Base-by-base conservation (phyloP, 2,113 vertebrate species). In the Psittacula cyanocephala region DNA sequence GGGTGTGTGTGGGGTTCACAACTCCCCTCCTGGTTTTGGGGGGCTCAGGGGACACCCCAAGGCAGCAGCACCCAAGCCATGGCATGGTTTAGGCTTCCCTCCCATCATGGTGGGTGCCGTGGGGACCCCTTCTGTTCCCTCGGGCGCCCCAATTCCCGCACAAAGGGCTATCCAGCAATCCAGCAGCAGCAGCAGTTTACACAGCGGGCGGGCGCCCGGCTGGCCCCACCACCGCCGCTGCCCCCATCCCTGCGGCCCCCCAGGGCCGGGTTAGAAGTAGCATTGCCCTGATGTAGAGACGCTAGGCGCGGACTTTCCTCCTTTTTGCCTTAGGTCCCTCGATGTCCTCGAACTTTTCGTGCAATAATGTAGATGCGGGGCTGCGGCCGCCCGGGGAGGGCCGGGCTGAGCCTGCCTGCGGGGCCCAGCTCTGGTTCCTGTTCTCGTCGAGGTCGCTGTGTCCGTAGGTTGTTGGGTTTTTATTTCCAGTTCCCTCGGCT, bases 271-370 rank as follows among this genome's bases (percentile, higher is more conserved):
- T 90, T 97, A 97, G 97, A 93, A 68, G 95, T 97, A 97, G 96
- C 96, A 97, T 92, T 94, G 95, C 93, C 96, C 95, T 71, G 87
- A 89, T 49, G 95, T 98, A 97, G 96, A 96, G 92, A 94, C 64
- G 92, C 95, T 96, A 97, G 97, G 94, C 70, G 37, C 89, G 2
- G 83, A 91, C 89, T 89, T 80, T 74, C 93, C 97, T 98, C 97
- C 97, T 98, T 95, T 92, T 96, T 98, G 98, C 98, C 98, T 98
- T 98, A 98, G 98, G 96, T 97, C 97, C 96, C 93, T 97, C 35
- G 13, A 96, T 95, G 97, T 96, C 97, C 98, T 95, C 92, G 67
- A 97, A 97, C 97, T 98, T 98, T 95, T 97, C 96, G 97, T 98
- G 98, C 98, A 98, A 98, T 98, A 98, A 98, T 95, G 96, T 95